A percentile compares a stretch with the other conserved stretches of the same genome.
These are phyloP conservation scores for Phymatocera aterrima DNA, from an alignment of 2,888 invertebrate species.

Conservation along the genomic window DNA sequence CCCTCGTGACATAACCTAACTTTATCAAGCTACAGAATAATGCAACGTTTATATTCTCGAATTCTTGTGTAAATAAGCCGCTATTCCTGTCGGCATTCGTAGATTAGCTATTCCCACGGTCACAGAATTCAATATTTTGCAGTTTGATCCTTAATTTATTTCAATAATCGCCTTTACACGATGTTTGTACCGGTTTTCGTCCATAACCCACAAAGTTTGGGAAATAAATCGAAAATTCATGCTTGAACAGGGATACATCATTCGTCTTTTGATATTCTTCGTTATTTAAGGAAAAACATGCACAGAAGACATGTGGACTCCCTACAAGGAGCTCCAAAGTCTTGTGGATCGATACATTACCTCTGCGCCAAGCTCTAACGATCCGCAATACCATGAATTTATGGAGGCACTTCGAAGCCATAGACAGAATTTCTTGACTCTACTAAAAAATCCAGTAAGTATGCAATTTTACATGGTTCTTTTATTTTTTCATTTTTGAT, in stretches of 20 bases:
- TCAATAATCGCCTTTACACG: neutral
- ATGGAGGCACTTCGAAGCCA: constrained; percentile 88
- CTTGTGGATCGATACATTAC: constrained; percentile 83
- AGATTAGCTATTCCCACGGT: neutral
- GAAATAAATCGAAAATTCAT: neutral
- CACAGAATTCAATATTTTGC: neutral
- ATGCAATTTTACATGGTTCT: no score
- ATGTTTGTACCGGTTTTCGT: neutral
- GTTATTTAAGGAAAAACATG: constrained; percentile 65
- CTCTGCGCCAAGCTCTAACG: constrained; percentile 77
- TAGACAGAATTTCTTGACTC: constrained; percentile 90
- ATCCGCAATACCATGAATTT: constrained; percentile 78
- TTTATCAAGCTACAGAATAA: neutral
- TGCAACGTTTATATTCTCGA: neutral
- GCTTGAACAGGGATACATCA: neutral
- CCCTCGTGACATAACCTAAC: constrained; percentile 14
- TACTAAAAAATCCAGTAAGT: constrained; percentile 92
- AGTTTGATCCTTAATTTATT: neutral
- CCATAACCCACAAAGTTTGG: neutral
- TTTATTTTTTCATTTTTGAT: no score
- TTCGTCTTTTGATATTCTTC: neutral
- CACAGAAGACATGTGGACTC: constrained; percentile 89
- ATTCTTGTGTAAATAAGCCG: neutral
- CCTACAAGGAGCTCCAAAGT: constrained; percentile 86
- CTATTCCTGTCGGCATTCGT: constrained; percentile 2